A percentile compares a stretch with the other conserved stretches of the same genome.
Conservation (phyloP, 2,113 vertebrate genomes). For the Solea solea region DNA sequence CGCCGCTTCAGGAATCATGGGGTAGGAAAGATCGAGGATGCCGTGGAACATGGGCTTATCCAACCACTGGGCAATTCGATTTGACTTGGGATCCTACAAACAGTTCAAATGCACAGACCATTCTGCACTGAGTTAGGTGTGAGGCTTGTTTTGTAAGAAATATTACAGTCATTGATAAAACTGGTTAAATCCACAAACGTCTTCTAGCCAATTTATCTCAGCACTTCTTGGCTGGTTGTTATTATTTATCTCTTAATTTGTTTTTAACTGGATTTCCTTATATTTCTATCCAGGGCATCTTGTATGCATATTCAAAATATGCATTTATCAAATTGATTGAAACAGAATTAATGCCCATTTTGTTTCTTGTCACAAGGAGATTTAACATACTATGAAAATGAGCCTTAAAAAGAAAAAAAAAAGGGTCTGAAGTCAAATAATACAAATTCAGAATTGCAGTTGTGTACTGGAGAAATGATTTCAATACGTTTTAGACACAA, state of each 20-base stretch:
- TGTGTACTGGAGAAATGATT: no score
- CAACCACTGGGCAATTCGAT: constrained; percentile 82
- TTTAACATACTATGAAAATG: no score
- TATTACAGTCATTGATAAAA: background rate
- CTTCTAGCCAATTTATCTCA: background rate
- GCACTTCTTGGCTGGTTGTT: background rate
- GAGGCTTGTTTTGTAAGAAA: background rate
- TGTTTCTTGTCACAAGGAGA: no score
- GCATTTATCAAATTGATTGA: no score
- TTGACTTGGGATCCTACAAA: constrained; percentile 74
- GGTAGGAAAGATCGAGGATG: constrained; percentile 76
- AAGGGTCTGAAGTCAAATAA: no score
- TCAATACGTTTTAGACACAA: no score
- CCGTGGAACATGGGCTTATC: constrained; percentile 48
- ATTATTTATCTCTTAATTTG: background rate
- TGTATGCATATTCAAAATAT: no score
- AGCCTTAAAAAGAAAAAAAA: no score
- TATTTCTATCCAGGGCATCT: no score
- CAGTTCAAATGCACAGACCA: background rate
- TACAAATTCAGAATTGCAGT: no score
- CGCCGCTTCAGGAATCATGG: constrained; percentile 64
- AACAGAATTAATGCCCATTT: no score
- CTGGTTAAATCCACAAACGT: background rate
- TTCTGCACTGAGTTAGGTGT: background rate
- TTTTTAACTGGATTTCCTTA: no score